Evolutionary conservation across 1,140 invertebrate genomes (phyloP), one percentile per base, ranked within the genome.

Genomic region (Adoxophyes honmai): DNA sequence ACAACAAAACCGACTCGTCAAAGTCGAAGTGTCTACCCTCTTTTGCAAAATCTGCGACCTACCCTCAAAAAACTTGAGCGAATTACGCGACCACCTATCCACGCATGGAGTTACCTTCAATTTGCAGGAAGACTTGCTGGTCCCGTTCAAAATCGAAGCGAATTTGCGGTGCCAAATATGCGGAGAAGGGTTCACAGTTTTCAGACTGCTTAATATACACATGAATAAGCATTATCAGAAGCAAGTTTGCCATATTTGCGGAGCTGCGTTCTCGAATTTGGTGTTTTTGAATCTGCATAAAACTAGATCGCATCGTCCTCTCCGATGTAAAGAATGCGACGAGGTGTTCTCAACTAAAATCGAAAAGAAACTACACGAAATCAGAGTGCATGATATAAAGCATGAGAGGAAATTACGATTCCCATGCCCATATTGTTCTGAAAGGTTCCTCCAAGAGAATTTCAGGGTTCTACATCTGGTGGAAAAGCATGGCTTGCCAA

Each of bases 211-310:
- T n/a, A 86, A 83, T 18, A 78, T 85, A 8, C 85, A 88, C 33
- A 73, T 86, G 54, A 86, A 86, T 35, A 81, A 73, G 38, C 85
- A 86, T 75, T 85, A 60, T 52, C 68, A 78, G 48, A 86, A 82
- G n/a, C 73, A 80, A 18, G 69, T 86, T 0, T 88, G 85, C 44
- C 73, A 86, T 58, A 66, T 78, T 1, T 88, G 85, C 39, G 85
- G 85, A 0, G 66, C 73, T 8, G 79, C 72, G 1, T 88, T 83
- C 57, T 69, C 81, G 0, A 85, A 77, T 57, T 63, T 77, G 13
- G 69, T 76, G 0, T 83, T 85, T 58, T 42, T 88, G 15, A 88
- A 82, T 57, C 52, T 88, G 5, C 85, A 88, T 38, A 81, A 73
- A 57, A 73, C 62, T 0, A 62, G 85, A 36, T 70, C 63, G 0